phyloP scores from a whole-genome alignment of 2,888 invertebrate genomes.

The Cataglyphis altisquamis region DNA sequence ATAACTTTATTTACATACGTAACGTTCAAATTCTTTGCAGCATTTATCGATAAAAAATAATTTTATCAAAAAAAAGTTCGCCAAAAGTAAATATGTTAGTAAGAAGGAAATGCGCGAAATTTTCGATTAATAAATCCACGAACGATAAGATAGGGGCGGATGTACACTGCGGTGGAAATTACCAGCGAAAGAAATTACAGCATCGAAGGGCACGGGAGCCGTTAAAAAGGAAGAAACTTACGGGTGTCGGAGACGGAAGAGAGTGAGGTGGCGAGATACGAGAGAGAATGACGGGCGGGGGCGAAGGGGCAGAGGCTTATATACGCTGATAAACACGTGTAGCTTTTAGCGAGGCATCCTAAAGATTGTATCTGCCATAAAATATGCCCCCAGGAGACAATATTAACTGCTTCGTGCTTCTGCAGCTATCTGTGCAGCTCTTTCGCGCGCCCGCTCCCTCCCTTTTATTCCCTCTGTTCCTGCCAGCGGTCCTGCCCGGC shows the following conservation, averaged over 20 bases:
- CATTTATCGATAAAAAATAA: not conserved
- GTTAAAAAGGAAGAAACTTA: constrained; percentile 60
- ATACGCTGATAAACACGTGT: constrained; percentile 85
- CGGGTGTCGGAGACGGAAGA: constrained; percentile 29
- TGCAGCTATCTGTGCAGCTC: constrained; percentile 76
- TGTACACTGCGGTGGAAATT: constrained; percentile 65
- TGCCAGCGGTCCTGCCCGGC: constrained; percentile 36
- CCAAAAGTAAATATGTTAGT: not conserved
- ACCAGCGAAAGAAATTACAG: constrained; percentile 77
- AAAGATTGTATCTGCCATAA: constrained; percentile 85
- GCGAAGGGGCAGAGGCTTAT: constrained; percentile 67
- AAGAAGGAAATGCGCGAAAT: not conserved
- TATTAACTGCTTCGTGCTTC: constrained; percentile 85
- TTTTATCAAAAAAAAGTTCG: not conserved
- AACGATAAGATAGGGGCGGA: constrained; percentile 33
- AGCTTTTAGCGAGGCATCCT: constrained; percentile 86
- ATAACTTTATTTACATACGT: not conserved
- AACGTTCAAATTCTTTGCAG: not conserved
- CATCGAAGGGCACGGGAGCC: constrained; percentile 77
- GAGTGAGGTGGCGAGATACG: constrained; percentile 52
- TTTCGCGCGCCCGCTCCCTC: constrained; percentile 56
- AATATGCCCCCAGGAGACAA: constrained; percentile 85
- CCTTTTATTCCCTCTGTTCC: constrained; percentile 59
- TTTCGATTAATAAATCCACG: constrained; percentile 53
- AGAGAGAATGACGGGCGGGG: constrained; percentile 58